Evolutionary conservation across 2,888 invertebrate genomes (phyloP).

Genomic region (Rhagium mordax): DNA sequence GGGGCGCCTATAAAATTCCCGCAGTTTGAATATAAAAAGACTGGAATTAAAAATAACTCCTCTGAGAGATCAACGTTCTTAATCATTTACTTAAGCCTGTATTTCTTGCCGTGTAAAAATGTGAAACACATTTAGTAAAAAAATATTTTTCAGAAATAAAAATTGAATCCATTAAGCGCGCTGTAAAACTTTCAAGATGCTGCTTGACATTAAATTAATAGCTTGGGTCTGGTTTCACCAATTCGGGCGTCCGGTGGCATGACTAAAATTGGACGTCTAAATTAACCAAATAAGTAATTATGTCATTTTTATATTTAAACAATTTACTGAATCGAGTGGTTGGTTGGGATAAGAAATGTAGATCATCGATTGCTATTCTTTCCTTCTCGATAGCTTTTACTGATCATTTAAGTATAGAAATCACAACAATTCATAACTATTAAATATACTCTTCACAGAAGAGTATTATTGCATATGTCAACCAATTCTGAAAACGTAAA

Average conservation of each 20-base stretch:
- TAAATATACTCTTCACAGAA: no score
- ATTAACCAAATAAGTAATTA: background rate
- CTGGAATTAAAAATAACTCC: slow-evolving; percentile 8
- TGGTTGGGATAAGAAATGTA: background rate
- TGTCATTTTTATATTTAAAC: background rate
- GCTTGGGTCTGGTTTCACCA: background rate
- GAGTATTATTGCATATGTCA: no score
- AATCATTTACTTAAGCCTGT: background rate
- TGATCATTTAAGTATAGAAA: no score
- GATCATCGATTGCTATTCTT: no score
- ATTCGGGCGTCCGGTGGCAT: background rate
- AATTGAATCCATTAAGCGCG: background rate
- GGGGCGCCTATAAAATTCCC: background rate
- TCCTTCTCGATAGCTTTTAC: no score
- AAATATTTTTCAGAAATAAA: slow-evolving; percentile 5
- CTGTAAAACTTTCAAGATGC: background rate
- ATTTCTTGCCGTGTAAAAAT: background rate
- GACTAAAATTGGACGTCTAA: background rate
- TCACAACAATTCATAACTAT: no score
- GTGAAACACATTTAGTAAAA: slow-evolving; percentile 12
- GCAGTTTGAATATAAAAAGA: background rate
- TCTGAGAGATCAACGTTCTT: slow-evolving; percentile 9
- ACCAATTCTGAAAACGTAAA: no score
- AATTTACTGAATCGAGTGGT: background rate
- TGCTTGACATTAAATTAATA: background rate